phyloP scores from a whole-genome alignment of 2,797 vertebrate species.

The Cynopterus sphinx region DNA sequence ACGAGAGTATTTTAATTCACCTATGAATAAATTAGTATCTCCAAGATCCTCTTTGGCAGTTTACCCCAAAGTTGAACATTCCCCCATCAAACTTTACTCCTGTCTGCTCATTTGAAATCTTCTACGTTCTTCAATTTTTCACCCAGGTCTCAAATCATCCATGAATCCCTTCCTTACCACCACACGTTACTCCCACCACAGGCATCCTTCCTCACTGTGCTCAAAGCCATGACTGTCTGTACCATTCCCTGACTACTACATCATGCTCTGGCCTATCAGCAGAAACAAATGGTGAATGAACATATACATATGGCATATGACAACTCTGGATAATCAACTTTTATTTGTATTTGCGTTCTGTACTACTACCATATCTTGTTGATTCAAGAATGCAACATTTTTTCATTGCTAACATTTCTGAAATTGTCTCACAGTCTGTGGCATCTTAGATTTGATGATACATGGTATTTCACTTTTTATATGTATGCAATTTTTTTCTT shows the following conservation, averaged over 20 bases:
- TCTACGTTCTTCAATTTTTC: not conserved
- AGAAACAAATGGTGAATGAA: not conserved
- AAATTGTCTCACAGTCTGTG: not conserved
- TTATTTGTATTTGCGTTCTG: not conserved
- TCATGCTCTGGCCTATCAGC: not conserved
- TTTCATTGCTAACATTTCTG: slow-evolving; percentile 11
- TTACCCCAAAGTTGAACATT: not conserved
- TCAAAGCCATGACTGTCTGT: not conserved
- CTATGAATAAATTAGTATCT: not conserved
- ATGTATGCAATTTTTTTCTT: not conserved
- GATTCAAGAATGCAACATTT: not conserved
- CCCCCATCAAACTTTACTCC: not conserved
- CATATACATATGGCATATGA: not conserved
- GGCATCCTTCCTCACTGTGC: not conserved
- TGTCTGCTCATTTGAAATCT: not conserved
- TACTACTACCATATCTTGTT: not conserved
- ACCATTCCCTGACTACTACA: not conserved
- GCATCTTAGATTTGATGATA: not conserved
- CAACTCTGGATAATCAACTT: not conserved
- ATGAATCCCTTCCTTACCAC: not conserved
- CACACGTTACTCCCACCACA: accelerated
- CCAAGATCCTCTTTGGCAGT: not conserved
- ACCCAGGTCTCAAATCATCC: not conserved
- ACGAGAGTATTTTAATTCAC: not conserved
- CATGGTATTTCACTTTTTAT: not conserved